Conservation (phyloP, 2,888 invertebrate species). For the Clanis bilineata region DNA sequence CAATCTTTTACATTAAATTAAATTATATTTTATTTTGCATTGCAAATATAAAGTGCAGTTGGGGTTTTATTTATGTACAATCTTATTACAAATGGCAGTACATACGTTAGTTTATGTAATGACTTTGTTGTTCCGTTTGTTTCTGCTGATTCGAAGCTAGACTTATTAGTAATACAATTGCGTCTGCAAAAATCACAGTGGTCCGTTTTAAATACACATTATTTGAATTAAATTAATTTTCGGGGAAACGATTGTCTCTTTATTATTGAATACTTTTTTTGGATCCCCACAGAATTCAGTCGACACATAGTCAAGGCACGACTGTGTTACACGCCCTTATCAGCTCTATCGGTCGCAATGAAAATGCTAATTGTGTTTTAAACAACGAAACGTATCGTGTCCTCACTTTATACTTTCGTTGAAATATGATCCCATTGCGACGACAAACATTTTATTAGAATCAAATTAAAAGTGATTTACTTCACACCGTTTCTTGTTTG, state of each 20-base stretch:
- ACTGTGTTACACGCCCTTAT: constrained; percentile 56
- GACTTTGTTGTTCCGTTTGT: constrained; percentile 2
- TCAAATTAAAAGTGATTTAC: constrained; percentile 16
- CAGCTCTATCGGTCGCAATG: constrained; percentile 55
- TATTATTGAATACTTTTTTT: constrained; percentile 13
- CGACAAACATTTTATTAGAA: constrained; percentile 22
- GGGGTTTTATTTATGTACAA: constrained; percentile 1
- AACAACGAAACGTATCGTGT: constrained; percentile 50
- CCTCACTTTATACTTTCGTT: constrained; percentile 40
- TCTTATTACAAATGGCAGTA: not conserved
- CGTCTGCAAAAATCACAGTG: not conserved
- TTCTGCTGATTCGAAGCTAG: not conserved
- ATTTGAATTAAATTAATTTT: not conserved
- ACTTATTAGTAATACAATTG: not conserved
- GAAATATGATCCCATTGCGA: constrained; percentile 38
- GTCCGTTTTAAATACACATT: not conserved
- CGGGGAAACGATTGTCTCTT: not conserved
- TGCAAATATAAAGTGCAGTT: constrained; percentile 5
- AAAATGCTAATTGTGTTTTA: constrained; percentile 67
- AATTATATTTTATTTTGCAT: constrained; percentile 11
- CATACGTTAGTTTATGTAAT: not conserved
- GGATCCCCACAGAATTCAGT: constrained; percentile 20
- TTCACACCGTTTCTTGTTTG: not conserved
- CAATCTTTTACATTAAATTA: constrained; percentile 23
- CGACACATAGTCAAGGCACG: constrained; percentile 53